Base-by-base conservation (phyloP, 2,888 invertebrate species). In the Plusia festucae region DNA sequence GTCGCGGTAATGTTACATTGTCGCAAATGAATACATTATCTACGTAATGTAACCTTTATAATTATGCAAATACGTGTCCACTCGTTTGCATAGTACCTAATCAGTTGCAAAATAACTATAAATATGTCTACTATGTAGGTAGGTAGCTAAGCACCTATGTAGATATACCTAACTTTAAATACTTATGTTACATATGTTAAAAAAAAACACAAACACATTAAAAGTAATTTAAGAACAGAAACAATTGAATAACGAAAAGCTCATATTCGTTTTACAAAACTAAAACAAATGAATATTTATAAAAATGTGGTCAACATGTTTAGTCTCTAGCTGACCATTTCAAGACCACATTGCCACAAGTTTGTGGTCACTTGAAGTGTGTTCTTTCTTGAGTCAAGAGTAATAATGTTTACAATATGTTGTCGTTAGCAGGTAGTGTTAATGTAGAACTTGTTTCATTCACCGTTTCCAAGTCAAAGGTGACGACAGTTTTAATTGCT, bases 1-100 rank as follows among this genome's bases (percentile, higher is more conserved):
- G 20, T 54, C 51, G 53, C 53, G 49, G 51, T 61, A 53, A 57
- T 27, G 40, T 57, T 56, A 77, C 70, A 73, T 70, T 73, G 79
- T 77, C 70, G 79, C 70, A 73, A 77, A 82, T 79, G 71, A 79
- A 77, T 73, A 71, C 70, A 77, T 77, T 75, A 77, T 68, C 73
- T 75, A 72, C 60, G 67, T 68, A 72, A 73, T 75, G 63, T 60
- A 70, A 78, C 64, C 73, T 79, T 83, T 79, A 76, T 77, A 78
- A 78, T 75, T 78, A 81, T 83, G 81, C 60, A 70, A 83, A 83
- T 80, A 71, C 67, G 63, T 78, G 63, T 53, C 57, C 75, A 75
- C 69, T 61, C 52, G 73, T 67, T 63, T 56, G 60, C 68, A 72
- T 53, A 62, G 61, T 72, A 73, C 51, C 66, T 73, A 72, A 76